Percentiles rank a stretch among this genome's conserved stretches.
Evolutionary conservation across 2,113 vertebrate genomes (phyloP).

Genomic region (Crotophaga sulcirostris): DNA sequence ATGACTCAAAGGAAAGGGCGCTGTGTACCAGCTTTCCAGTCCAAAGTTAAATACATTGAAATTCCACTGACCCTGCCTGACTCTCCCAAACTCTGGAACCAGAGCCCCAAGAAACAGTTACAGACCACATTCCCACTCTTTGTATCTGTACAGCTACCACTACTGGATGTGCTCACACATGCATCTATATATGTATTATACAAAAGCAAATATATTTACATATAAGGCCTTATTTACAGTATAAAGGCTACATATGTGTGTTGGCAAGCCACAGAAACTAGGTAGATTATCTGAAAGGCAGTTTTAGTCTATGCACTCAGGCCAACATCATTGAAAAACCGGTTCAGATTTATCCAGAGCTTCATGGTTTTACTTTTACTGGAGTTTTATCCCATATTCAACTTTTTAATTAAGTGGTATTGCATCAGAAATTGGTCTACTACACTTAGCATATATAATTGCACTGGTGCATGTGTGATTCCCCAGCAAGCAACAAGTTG

Average conservation of each 20-base stretch:
- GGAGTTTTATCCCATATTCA: background rate
- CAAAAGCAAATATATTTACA: constrained; percentile 8
- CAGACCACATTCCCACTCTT: background rate
- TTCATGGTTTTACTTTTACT: background rate
- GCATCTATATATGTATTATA: background rate
- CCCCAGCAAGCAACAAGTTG: background rate
- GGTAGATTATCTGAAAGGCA: background rate
- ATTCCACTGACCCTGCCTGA: background rate
- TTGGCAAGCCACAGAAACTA: background rate
- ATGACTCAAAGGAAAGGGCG: background rate
- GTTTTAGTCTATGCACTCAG: background rate
- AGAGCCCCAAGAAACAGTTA: background rate
- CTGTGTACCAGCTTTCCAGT: background rate
- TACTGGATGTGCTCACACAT: background rate
- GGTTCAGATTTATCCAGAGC: background rate
- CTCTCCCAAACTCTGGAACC: background rate
- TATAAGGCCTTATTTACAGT: background rate
- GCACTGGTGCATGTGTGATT: background rate
- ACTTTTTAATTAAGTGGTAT: background rate
- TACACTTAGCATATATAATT: background rate
- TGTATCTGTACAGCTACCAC: background rate
- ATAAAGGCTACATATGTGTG: background rate
- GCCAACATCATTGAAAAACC: background rate
- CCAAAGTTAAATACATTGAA: background rate
- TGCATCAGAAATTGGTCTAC: background rate